These are phyloP conservation scores for Lepilemur ruficaudatus DNA, from an alignment of 2,797 vertebrate species.

Conservation along the genomic window DNA sequence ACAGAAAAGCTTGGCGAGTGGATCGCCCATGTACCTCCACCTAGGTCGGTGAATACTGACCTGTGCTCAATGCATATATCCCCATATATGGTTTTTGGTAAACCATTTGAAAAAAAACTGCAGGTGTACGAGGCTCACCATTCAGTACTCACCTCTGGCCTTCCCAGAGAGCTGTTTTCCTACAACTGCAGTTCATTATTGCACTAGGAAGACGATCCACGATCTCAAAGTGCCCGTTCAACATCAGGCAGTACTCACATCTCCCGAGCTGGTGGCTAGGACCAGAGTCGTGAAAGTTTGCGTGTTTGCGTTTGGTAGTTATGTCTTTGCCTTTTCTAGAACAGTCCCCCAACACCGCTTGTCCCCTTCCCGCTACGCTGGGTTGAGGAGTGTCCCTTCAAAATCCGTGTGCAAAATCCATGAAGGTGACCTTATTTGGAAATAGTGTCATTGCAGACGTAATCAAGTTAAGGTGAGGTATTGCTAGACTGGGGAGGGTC, in stretches of 20 bases:
- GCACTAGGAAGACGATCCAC: accelerated
- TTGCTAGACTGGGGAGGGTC: too few species aligned
- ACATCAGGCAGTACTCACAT: accelerated
- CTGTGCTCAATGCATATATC: background rate
- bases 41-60: background rate
- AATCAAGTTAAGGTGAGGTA: background rate
- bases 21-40: background rate
- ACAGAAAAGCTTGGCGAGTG: too few species aligned
- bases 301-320: background rate
- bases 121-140: background rate
- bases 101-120: background rate
- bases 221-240: background rate
- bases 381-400: background rate
- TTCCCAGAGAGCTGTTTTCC: background rate
- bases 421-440: background rate
- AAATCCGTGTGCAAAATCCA: background rate
- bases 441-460: background rate
- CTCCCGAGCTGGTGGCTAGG: background rate
- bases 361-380: background rate
- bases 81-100: background rate
- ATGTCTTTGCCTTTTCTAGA: background rate
- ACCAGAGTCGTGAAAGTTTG: background rate
- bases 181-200: background rate
- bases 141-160: background rate
- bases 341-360: background rate